Evolutionary conservation across 2,888 invertebrate genomes (phyloP).

Genomic region (Calameuta filiformis): DNA sequence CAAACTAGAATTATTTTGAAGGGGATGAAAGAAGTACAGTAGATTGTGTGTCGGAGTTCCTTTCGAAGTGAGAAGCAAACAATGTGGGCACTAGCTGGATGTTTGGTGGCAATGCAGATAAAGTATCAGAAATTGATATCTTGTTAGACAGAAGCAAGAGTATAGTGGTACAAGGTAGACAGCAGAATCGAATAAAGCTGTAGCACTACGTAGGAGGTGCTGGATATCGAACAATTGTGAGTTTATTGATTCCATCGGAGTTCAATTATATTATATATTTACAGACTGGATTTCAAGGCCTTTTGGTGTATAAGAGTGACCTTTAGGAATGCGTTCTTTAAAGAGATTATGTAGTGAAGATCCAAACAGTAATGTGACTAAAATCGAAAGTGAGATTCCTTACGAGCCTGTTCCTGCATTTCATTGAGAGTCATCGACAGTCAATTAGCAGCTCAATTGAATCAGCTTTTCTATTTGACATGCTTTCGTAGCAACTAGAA

Average conservation of each 20-base stretch:
- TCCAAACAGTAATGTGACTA: background rate
- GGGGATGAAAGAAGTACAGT: background rate
- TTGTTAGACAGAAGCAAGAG: background rate
- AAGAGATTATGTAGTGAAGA: background rate
- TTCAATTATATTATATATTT: background rate
- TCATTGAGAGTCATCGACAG: background rate
- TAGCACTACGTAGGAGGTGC: background rate
- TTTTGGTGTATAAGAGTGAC: background rate
- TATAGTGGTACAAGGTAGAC: background rate
- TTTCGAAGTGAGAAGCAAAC: background rate
- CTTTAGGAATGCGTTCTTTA: background rate
- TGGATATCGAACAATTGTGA: background rate
- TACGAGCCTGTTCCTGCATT: background rate
- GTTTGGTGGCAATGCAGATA: background rate
- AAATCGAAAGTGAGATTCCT: background rate
- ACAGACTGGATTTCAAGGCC: background rate
- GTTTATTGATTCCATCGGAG: background rate
- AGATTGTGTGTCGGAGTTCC: background rate
- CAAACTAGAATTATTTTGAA: background rate
- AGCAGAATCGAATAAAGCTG: background rate
- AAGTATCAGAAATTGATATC: background rate
- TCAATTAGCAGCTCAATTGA: background rate
- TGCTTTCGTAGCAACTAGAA: background rate
- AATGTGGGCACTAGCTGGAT: background rate
- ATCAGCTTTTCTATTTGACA: background rate